Evolutionary conservation across 2,113 vertebrate genomes (phyloP), one percentile per base, ranked within the genome.

Genomic region (Aepyceros melampus): DNA sequence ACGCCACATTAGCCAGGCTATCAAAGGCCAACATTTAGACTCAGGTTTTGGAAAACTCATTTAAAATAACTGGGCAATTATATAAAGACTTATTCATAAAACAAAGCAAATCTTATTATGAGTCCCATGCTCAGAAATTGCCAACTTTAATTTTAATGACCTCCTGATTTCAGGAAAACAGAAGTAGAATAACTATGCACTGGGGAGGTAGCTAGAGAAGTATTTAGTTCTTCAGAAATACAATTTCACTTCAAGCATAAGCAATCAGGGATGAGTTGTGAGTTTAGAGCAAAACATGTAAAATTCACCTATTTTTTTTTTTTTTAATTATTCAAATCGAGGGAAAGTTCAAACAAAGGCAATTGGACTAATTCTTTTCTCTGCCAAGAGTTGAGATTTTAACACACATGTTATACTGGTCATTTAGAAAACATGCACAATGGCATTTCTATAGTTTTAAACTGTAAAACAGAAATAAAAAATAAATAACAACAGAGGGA

Each of bases 21-120:
- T 81, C 93, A 96, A 97, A 98, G 82, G 82, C 60, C 79, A 95
- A 47, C 31, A 85, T 49, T 98, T 97, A 87, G 85, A 85, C 33
- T 64, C 74, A 96, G 64, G 89, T 98, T 98, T 86, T 87, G 31
- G 43, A 96, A 98, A 98, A 98, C 92, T 60, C 71, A 79, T 96
- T 67, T 98, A 67, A 98, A 98, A 95, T 98, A 98, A 98, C 56
- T 60, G 45, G 83, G 49, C 87, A 98, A 97, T 97, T 98, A 98
- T 40, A 97, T 85, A 36, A 98, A 98, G 96, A 55, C 40, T 71
- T 98, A 29, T 78, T 11, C 60, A 97, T 85, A 96, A 96, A 98
- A 87, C n/a, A 97, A 98, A 97, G 29, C 45, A 97, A 97, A 93
- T 97, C 93, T 98, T 98, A 97, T 94, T 97, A 97, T 14, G 19